A percentile compares a stretch with the other conserved stretches of the same genome.
phyloP scores from a whole-genome alignment of 2,888 invertebrate genomes.

The Allophyes oxyacanthae region DNA sequence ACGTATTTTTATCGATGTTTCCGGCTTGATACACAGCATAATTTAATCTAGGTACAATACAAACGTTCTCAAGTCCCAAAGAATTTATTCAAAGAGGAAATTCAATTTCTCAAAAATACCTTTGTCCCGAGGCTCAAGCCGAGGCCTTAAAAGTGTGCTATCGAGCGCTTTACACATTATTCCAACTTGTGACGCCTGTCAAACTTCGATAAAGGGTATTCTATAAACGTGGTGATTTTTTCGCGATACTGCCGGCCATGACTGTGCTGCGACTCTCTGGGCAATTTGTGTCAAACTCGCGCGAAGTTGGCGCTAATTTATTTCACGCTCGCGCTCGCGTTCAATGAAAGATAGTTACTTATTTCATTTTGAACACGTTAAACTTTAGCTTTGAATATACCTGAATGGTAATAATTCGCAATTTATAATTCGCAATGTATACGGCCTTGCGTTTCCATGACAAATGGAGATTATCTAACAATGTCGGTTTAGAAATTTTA shows the following conservation, averaged over 20 bases:
- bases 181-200: conserved; percentile 47
- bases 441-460: neutral
- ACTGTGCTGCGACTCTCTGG: conserved; percentile 13
- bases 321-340: conserved; percentile 50
- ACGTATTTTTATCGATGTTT: neutral
- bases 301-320: conserved; percentile 61
- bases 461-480: neutral
- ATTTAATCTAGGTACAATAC: conserved; percentile 25
- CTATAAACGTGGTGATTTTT: conserved; percentile 44
- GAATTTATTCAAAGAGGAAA: conserved; percentile 32
- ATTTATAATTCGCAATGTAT: conserved; percentile 29
- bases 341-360: conserved; percentile 59
- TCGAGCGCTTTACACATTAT: conserved; percentile 22
- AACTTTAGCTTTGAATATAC: conserved; percentile 31
- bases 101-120: conserved; percentile 32
- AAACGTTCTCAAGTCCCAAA: conserved; percentile 12
- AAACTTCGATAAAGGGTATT: conserved; percentile 60
- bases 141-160: conserved; percentile 11
- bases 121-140: neutral
- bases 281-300: conserved; percentile 60
- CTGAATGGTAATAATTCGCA: conserved; percentile 10
- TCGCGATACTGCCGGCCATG: conserved; percentile 12
- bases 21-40: conserved; percentile 1
- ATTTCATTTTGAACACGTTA: conserved; percentile 59
- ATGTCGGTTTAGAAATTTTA: conserved; percentile 4